Conservation (phyloP, 2,797 vertebrate species). For the Hoplostethus atlanticus region DNA sequence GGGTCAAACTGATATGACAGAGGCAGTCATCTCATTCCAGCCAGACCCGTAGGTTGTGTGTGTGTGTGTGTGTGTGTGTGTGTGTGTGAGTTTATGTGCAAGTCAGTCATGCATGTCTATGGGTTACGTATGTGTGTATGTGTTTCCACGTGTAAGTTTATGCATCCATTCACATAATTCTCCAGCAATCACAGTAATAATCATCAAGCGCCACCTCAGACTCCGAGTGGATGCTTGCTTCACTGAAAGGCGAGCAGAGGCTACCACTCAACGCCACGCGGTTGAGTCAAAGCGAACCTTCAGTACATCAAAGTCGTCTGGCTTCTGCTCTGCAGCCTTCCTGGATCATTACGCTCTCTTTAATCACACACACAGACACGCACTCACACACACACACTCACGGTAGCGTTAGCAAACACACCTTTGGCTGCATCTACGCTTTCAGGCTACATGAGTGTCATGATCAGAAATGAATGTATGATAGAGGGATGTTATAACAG, state of each 20-base stretch:
- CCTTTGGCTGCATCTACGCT: constrained; percentile 24
- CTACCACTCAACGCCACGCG: constrained; percentile 16
- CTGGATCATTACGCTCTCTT: constrained; percentile 58
- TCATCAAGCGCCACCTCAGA: too few species aligned
- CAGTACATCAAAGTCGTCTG: constrained; percentile 57
- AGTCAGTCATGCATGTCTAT: too few species aligned
- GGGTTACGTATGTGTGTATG: background rate
- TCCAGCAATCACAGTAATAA: too few species aligned
- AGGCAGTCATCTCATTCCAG: constrained; percentile 47
- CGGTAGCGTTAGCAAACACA: background rate
- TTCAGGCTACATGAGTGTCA: constrained; percentile 14
- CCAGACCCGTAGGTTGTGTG: background rate
- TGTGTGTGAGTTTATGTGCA: background rate
- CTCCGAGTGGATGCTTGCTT: constrained; percentile 5
- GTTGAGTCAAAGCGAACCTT: constrained; percentile 31
- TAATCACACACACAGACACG: constrained; percentile 44
- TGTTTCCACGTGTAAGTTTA: background rate
- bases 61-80: background rate
- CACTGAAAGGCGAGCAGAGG: constrained; percentile 44
- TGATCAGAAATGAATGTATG: constrained; percentile 15
- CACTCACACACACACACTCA: constrained; percentile 25
- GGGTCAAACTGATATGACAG: constrained; percentile 70
- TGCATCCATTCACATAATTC: background rate
- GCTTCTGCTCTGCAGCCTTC: constrained; percentile 40
- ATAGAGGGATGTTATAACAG: constrained; percentile 14